Evolutionary conservation across 2,797 vertebrate genomes (phyloP), one percentile per base, ranked within the genome.

Genomic region (Alfaro cultratus): DNA sequence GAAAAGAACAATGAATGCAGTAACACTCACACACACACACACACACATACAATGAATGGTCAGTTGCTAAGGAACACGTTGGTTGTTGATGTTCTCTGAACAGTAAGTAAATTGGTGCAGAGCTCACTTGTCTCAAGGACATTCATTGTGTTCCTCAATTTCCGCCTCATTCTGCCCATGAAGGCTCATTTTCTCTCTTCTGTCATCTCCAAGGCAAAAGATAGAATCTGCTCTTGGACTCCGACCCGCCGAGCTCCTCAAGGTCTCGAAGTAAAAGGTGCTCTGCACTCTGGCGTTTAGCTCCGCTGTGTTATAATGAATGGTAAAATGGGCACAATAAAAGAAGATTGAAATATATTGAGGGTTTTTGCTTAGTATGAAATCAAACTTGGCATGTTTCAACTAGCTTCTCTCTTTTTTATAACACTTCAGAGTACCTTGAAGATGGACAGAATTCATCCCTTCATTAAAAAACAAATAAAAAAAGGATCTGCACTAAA

Each of bases 101-200:
- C 43, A 76, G 18, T 7, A 31, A 64, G 57, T 64, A 76, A 62
- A 64, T 76, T 76, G 55, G 55, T 45, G 41, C 57, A 26, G 39
- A 31, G 57, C 57, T 64, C 43, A 64, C 57, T 76, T 64, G 74
- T 64, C 57, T 76, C 74, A 76, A 76, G 55, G 57, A 76, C 74
- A 64, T 46, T 47, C 43, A 76, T 46, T 26, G 57, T 76, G 41
- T 47, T 23, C 74, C 18, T 64, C 74, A 76, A 76, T 76, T 76
- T 64, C 29, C 26, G 4, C 55, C 57, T 76, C 43, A 34, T 64
- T 64, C 74, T 76, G 57, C 57, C 43, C 41, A 64, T 46, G 60
- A 76, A 75, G 21, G 57, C 74, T 47, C 16, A 46, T 64, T 76
- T 76, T 45, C 16, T 43, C 18, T 76, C 29, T 47, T 64, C 43